Conservation (phyloP, 2,888 invertebrate genomes). For the Hemithea aestivaria region DNA sequence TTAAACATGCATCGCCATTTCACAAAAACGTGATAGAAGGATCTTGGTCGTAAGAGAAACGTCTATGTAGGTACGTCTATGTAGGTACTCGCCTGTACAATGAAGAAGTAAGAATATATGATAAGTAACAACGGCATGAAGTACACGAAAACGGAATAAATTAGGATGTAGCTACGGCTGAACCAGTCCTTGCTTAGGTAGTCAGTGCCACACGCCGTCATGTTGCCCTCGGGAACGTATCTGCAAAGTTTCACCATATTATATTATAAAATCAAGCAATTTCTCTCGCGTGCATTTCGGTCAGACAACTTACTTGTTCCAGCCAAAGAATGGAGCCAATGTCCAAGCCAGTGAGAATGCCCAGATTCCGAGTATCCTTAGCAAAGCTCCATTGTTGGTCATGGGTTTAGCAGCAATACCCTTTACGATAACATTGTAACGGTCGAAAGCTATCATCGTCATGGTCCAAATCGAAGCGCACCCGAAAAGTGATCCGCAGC, state of each 20-base stretch:
- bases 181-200: slow-evolving; percentile 87
- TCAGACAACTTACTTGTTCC: slow-evolving; percentile 87
- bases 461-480: slow-evolving; percentile 96
- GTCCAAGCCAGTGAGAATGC: slow-evolving; percentile 88
- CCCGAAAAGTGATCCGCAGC: slow-evolving; percentile 92
- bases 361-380: slow-evolving; percentile 90
- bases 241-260: slow-evolving; percentile 59
- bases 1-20: slow-evolving; percentile 1
- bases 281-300: too few relatives aligned
- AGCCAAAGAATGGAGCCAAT: slow-evolving; percentile 90
- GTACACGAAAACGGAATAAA: slow-evolving; percentile 89
- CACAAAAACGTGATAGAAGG: too few relatives aligned
- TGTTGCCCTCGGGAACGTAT: slow-evolving; percentile 95
- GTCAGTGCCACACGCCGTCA: slow-evolving; percentile 95
- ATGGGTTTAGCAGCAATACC: slow-evolving; percentile 91
- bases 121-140: slow-evolving; percentile 87
- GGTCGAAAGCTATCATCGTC: slow-evolving; percentile 94
- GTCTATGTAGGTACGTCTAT: too few relatives aligned
- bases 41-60: too few relatives aligned
- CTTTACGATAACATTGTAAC: slow-evolving; percentile 96
- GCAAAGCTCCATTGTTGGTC: slow-evolving; percentile 87
- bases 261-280: background rate
- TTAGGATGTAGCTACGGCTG: slow-evolving; percentile 88
- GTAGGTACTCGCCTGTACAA: slow-evolving; percentile 82
- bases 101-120: slow-evolving; percentile 93